Base-by-base conservation (phyloP, 2,113 vertebrate species). In the Actenoides hombroni region DNA sequence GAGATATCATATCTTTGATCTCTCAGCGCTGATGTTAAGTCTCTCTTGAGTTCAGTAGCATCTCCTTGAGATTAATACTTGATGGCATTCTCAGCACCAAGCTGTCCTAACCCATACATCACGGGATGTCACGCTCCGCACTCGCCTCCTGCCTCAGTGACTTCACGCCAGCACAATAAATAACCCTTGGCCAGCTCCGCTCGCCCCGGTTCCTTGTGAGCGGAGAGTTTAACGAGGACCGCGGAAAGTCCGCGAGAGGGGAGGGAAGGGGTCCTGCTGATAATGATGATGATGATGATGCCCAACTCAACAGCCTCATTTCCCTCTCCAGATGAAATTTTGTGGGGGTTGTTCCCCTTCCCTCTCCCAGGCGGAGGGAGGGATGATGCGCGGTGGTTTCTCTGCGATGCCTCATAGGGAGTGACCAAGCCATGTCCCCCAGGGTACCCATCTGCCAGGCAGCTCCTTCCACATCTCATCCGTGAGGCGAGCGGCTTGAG, bases 51-150 rank as follows among this genome's bases (percentile, higher is more conserved):
- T 97, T 98, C 97, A 96, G 80, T 86, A 94, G 97, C 96, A 95
- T 97, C 98, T 97, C 97, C 96, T 97, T 98, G 98, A 99, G 97
- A 97, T 97, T 99, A 98, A 99, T 99, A 95, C 98, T 97, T 95
- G 95, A 31, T 98, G 98, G 98, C 99, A 98, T 97, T 82, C 97
- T 98, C 96, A 93, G 98, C 98, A 98, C 98, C 97, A 96, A 93
- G 90, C 98, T 99, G 99, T 99, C 98, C 98, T 98, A 98, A 98
- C 98, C 97, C 97, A 98, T 99, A 98, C 97, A 98, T 99, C 99
- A 99, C 94, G 35, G 95, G 91, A 95, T 97, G 97, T 98, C 98
- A 98, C 46, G 56, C 63, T 56, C 60, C 24, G 67, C 95, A 31
- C 96, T 95, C 94, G 94, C 95, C 94, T 95, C 92, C 93, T 96